phyloP scores from a whole-genome alignment of 2,797 vertebrate genomes.

The Acrossocheilus fasciatus region DNA sequence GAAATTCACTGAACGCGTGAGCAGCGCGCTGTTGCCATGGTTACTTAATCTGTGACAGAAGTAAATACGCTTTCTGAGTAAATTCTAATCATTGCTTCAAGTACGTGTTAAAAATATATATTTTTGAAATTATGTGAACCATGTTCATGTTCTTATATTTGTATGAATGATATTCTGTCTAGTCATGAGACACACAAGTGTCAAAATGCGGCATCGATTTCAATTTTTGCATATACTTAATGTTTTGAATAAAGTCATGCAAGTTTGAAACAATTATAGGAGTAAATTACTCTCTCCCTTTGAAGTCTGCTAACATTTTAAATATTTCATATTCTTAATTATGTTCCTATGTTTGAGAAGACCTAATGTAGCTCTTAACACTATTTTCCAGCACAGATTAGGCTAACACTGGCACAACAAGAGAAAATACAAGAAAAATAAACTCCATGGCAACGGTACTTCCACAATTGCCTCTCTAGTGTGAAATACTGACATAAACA shows the following conservation, averaged over 20 bases:
- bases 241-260: neutral
- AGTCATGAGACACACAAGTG: neutral
- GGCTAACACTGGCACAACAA: constrained; percentile 1
- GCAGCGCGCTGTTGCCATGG: no score
- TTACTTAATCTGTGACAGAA: no score
- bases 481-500: constrained; percentile 57
- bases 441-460: constrained; percentile 58
- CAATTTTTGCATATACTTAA: neutral
- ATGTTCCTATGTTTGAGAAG: neutral
- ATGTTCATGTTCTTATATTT: no score
- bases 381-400: constrained; percentile 3
- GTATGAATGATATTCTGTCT: no score
- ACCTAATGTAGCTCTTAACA: constrained; percentile 5
- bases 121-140: no score
- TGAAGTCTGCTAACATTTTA: neutral
- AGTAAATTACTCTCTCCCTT: neutral
- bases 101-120: no score
- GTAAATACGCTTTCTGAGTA: no score
- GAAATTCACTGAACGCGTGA: no score
- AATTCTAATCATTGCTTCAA: no score
- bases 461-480: constrained; percentile 48
- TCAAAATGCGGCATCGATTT: neutral
- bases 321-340: neutral
- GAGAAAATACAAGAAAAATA: constrained; percentile 28
- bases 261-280: neutral